These are phyloP conservation scores for Spea bombifrons DNA, from an alignment of 2,113 vertebrate species.

Conservation along the genomic window DNA sequence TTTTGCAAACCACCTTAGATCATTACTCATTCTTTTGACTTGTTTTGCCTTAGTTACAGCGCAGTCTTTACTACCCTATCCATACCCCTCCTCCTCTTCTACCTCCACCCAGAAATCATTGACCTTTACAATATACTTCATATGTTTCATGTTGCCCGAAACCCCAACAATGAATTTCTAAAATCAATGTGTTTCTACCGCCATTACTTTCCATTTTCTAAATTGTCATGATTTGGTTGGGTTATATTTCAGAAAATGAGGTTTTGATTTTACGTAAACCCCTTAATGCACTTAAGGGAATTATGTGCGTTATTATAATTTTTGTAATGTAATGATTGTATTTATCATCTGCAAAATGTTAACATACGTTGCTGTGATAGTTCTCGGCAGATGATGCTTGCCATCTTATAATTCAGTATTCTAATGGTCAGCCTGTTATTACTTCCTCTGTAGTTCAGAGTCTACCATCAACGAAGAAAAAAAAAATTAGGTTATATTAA, in stretches of 20 bases:
- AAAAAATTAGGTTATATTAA: not conserved
- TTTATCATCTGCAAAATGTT: constrained; percentile 16
- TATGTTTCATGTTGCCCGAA: not conserved
- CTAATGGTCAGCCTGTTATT: not conserved
- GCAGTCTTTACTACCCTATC: not conserved
- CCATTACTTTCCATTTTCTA: not conserved
- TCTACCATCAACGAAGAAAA: not conserved
- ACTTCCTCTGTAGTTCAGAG: not conserved
- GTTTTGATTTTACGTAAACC: not conserved
- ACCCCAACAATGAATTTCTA: not conserved
- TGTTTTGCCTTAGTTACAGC: not conserved
- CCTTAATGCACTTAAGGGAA: not conserved
- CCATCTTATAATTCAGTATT: not conserved
- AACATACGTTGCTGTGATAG: constrained; percentile 1
- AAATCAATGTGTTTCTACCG: not conserved
- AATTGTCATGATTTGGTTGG: not conserved
- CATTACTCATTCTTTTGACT: not conserved
- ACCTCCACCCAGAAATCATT: not conserved
- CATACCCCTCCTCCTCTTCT: not conserved
- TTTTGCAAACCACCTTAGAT: not conserved
- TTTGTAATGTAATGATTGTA: not conserved
- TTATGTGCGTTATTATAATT: not conserved
- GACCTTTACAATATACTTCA: not conserved
- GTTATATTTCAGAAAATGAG: not conserved
- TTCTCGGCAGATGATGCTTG: not conserved